A percentile compares a stretch with the other conserved stretches of the same genome.
phyloP scores from a whole-genome alignment of 1,140 invertebrate species.

The Battus philenor region DNA sequence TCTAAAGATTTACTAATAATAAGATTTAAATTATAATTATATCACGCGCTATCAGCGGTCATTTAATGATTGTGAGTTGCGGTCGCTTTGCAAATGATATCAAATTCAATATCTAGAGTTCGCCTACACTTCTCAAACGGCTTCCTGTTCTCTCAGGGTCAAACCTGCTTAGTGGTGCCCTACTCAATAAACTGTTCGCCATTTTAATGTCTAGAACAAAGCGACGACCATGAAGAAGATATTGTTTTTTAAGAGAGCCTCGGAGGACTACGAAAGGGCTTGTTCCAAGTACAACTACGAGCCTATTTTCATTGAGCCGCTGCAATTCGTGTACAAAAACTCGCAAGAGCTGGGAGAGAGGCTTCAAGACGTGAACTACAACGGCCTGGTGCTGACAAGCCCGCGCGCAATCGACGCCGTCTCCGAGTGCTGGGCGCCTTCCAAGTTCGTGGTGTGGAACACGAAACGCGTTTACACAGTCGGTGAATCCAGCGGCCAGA shows the following conservation, averaged over 20 bases:
- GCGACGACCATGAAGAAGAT: conserved; percentile 61
- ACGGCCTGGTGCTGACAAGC: conserved; percentile 76
- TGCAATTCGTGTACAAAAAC: conserved; percentile 72
- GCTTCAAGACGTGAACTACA: conserved; percentile 61
- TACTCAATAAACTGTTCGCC: conserved; percentile 26
- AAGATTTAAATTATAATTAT: not conserved
- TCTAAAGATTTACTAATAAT: not conserved
- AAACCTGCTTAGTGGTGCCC: conserved; percentile 30
- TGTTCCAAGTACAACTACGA: conserved; percentile 66
- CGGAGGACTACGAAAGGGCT: conserved; percentile 72
- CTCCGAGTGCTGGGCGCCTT: conserved; percentile 55
- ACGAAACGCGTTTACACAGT: conserved; percentile 73
- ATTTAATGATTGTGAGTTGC: conserved; percentile 6
- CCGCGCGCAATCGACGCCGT: conserved; percentile 74
- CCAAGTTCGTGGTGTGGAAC: conserved; percentile 69
- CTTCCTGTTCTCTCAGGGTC: conserved; percentile 52
- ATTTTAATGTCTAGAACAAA: conserved; percentile 20
- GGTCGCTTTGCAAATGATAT: conserved; percentile 11
- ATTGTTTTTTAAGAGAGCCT: conserved; percentile 75
- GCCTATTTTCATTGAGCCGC: conserved; percentile 72
- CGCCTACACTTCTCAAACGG: conserved; percentile 20
- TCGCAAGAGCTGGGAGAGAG: conserved; percentile 52
- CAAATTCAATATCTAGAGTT: conserved; percentile 27
- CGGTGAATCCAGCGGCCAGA: conserved; percentile 69
- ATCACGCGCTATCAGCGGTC: not conserved